phyloP scores from a whole-genome alignment of 2,888 invertebrate genomes.

The Dilophus febrilis region DNA sequence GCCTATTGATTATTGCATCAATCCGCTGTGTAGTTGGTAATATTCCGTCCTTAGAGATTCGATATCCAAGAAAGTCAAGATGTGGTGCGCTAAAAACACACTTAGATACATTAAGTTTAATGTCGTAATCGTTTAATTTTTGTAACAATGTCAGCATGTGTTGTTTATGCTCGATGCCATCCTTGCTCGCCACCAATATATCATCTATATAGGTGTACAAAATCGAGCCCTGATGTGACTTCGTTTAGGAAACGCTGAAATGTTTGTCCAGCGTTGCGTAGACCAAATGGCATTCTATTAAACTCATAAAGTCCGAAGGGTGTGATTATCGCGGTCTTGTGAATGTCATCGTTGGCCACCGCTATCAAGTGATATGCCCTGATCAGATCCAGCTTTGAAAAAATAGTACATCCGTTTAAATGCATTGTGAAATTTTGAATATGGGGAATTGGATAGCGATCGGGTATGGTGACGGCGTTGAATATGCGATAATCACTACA shows the following conservation, averaged over 20 bases:
- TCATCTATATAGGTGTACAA: too few species aligned
- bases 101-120: neutral
- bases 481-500: slow-evolving; percentile 20
- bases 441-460: slow-evolving; percentile 16
- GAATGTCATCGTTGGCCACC: slow-evolving; percentile 15
- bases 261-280: slow-evolving; percentile 17
- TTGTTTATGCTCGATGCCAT: neutral
- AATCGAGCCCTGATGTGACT: too few species aligned
- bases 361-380: too few species aligned
- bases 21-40: neutral
- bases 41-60: too few species aligned
- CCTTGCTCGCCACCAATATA: neutral
- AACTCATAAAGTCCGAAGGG: too few species aligned
- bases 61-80: neutral
- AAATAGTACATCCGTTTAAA: slow-evolving; percentile 10
- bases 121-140: neutral
- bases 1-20: neutral
- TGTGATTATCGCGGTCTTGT: slow-evolving; percentile 20
- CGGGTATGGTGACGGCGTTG: slow-evolving; percentile 15
- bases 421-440: slow-evolving; percentile 14
- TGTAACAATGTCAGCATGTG: neutral
- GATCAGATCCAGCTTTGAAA: slow-evolving; percentile 15
- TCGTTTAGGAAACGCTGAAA: slow-evolving; percentile 17
- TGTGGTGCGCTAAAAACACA: neutral
- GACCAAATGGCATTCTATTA: too few species aligned